Evolutionary conservation across 2,888 invertebrate genomes (phyloP).

Genomic region (Ferdinandea cuprea): DNA sequence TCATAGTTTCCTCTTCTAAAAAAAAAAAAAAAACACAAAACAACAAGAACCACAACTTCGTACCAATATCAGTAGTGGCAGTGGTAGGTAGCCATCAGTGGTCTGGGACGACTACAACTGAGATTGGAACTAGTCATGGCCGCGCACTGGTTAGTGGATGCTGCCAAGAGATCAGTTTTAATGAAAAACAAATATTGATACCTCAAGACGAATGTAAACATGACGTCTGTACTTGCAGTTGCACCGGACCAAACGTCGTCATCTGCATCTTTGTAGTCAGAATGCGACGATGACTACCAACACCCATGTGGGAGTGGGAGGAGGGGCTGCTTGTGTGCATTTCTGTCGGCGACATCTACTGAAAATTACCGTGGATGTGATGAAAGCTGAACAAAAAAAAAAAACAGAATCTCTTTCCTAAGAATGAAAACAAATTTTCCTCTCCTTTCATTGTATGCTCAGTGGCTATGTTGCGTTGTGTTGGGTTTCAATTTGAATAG

Average conservation of each 20-base stretch:
- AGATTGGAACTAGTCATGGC: background rate
- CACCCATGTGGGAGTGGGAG: conserved; percentile 25
- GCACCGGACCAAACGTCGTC: conserved; percentile 39
- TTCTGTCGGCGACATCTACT: conserved; percentile 63
- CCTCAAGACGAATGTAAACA: conserved; percentile 73
- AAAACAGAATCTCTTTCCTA: conserved; percentile 20
- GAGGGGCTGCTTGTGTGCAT: conserved; percentile 18
- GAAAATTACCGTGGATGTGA: conserved; percentile 33
- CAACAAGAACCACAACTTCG: too few species aligned
- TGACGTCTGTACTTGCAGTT: conserved; percentile 57
- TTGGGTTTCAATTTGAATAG: conserved; percentile 7
- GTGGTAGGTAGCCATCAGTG: conserved; percentile 20
- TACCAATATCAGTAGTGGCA: conserved; percentile 27
- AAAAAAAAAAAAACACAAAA: conserved; percentile 4
- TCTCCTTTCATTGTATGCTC: conserved; percentile 3
- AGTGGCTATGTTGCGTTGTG: conserved; percentile 1
- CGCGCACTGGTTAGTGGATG: conserved; percentile 39
- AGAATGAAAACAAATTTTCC: conserved; percentile 50
- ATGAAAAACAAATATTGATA: conserved; percentile 74
- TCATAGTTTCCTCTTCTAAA: conserved; percentile 27
- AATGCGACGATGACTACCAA: background rate
- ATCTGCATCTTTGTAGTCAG: background rate
- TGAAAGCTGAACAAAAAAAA: conserved; percentile 18
- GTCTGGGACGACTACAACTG: background rate
- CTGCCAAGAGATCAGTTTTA: conserved; percentile 71